phyloP scores from a whole-genome alignment of 2,113 vertebrate species.

The Charadrius vociferus region DNA sequence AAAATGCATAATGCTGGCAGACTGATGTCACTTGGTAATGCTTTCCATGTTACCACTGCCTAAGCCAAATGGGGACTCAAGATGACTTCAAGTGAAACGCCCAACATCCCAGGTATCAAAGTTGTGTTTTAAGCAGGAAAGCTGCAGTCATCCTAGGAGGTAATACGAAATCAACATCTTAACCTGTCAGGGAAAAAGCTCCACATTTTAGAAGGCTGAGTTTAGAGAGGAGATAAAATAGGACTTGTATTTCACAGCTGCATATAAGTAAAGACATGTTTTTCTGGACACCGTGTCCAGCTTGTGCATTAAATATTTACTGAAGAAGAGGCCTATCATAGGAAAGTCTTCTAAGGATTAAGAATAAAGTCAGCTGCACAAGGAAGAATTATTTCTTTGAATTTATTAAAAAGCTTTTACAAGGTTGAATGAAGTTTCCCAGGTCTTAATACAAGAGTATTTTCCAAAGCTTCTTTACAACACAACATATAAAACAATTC shows the following conservation, averaged over 20 bases:
- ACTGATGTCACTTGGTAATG: neutral
- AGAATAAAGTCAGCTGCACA: neutral
- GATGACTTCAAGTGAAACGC: neutral
- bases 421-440: neutral
- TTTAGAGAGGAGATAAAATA: neutral
- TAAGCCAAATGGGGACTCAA: neutral
- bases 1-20: neutral
- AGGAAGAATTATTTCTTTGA: neutral
- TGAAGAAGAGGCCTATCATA: neutral
- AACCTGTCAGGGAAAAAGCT: neutral
- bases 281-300: neutral
- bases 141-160: neutral
- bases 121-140: neutral
- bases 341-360: neutral
- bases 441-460: neutral
- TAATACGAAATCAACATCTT: neutral
- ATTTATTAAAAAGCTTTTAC: constrained; percentile 29
- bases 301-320: neutral
- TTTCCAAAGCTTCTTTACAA: neutral
- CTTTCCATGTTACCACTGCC: neutral
- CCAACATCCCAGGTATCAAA: fast-evolving
- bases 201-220: neutral
- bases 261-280: neutral
- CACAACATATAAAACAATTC: neutral
- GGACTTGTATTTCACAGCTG: neutral